A percentile compares a stretch with the other conserved stretches of the same genome.
These are phyloP conservation scores for Pseudococcus jackbeardsleyi DNA, from an alignment of 2,888 invertebrate species.

Conservation along the genomic window DNA sequence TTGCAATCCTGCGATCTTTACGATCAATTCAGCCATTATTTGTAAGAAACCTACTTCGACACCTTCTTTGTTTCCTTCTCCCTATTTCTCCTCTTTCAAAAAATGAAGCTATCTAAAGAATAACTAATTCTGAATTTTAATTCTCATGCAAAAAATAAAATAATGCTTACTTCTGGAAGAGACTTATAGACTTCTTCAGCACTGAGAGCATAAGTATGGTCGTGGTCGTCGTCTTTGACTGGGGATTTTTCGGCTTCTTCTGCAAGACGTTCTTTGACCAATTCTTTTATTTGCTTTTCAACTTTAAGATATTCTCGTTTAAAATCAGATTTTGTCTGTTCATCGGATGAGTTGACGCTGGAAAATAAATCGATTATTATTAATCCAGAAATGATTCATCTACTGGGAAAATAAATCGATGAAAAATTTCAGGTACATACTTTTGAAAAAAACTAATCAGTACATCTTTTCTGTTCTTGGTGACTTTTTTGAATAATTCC, in stretches of 20 bases:
- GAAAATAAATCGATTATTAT: neutral
- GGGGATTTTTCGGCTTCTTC: neutral
- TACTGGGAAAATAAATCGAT: neutral
- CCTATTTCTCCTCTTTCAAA: too few relatives aligned
- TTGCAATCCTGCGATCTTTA: too few relatives aligned
- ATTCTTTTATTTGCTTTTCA: constrained; percentile 34
- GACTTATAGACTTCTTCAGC: constrained; percentile 53
- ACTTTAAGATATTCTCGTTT: constrained; percentile 47
- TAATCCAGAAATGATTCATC: neutral
- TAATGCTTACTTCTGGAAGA: constrained; percentile 43
- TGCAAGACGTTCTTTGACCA: constrained; percentile 23
- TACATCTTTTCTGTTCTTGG: constrained; percentile 33
- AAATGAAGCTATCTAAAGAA: too few relatives aligned
- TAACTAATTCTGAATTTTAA: too few relatives aligned
- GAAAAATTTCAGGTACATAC: neutral
- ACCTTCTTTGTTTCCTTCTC: too few relatives aligned
- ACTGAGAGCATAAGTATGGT: constrained; percentile 35
- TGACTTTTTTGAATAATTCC: constrained; percentile 55
- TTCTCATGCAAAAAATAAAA: neutral
- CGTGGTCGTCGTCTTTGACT: constrained; percentile 27
- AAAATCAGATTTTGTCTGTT: constrained; percentile 16
- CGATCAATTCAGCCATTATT: too few relatives aligned
- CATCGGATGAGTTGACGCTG: constrained; percentile 35
- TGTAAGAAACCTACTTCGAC: too few relatives aligned
- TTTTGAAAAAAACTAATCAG: constrained; percentile 48